A percentile compares a stretch with the other conserved stretches of the same genome.
These are phyloP conservation scores for Melanerpes formicivorus DNA, from an alignment of 2,113 vertebrate species.

Conservation along the genomic window DNA sequence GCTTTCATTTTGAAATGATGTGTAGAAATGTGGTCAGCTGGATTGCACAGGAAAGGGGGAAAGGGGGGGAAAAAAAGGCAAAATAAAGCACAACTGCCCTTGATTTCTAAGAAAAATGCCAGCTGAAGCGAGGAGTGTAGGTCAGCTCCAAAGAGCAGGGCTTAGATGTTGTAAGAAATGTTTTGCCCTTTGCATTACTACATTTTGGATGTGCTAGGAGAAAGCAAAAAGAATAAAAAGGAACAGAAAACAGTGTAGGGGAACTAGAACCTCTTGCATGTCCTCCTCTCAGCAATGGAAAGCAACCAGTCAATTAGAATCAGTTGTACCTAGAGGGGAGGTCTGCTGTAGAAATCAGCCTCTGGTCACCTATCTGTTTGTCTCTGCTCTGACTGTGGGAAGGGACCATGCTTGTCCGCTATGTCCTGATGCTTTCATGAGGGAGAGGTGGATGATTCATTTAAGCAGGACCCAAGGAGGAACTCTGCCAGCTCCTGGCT, in stretches of 20 bases:
- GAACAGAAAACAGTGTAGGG: background rate
- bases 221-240: background rate
- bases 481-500: background rate
- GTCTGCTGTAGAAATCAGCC: background rate
- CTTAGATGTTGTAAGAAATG: background rate
- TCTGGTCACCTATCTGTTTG: background rate
- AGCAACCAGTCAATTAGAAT: background rate
- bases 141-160: background rate
- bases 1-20: constrained; percentile 2
- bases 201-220: background rate
- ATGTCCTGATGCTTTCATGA: background rate
- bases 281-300: background rate
- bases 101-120: background rate
- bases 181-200: constrained; percentile 10
- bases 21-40: background rate
- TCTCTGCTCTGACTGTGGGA: background rate
- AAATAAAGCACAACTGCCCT: background rate
- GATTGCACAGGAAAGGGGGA: background rate
- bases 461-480: background rate
- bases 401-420: background rate
- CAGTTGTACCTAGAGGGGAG: background rate
- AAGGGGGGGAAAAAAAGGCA: background rate
- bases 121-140: background rate
- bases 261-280: background rate
- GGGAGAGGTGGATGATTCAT: background rate